Conservation (phyloP, 1,140 invertebrate genomes). For the Steinernema khuongi region DNA sequence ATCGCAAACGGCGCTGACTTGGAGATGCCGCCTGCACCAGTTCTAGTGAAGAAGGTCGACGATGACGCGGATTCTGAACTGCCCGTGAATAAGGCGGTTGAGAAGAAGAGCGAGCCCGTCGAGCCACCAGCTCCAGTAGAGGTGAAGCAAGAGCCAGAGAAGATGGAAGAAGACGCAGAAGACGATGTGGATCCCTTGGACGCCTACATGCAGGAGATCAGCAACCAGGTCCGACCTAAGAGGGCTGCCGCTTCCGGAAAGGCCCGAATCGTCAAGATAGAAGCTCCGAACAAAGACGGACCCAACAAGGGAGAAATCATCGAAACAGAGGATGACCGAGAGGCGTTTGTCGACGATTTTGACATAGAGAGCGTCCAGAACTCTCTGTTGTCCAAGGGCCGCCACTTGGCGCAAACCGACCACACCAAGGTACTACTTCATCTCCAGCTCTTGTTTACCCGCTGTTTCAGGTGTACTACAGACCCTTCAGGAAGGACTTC, state of each 20-base stretch:
- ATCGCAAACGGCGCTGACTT: background rate
- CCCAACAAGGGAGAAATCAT: constrained; percentile 54
- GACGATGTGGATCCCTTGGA: constrained; percentile 85
- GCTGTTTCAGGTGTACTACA: constrained; percentile 48
- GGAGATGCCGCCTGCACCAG: background rate
- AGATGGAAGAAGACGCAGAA: constrained; percentile 44
- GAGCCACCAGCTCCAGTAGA: background rate
- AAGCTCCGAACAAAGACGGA: constrained; percentile 30
- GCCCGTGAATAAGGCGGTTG: too few species aligned
- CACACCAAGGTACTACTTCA: constrained; percentile 41
- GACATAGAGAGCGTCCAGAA: constrained; percentile 49
- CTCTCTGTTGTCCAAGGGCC: constrained; percentile 46
- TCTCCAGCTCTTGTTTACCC: background rate
- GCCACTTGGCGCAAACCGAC: constrained; percentile 44
- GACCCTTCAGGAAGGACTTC: constrained; percentile 84
- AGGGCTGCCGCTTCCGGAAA: background rate
- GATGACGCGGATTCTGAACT: constrained; percentile 23
- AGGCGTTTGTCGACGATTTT: constrained; percentile 50
- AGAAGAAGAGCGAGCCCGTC: background rate
- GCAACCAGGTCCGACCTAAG: constrained; percentile 27
- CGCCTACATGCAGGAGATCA: constrained; percentile 81
- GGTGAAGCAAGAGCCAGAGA: constrained; percentile 24
- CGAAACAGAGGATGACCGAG: constrained; percentile 51
- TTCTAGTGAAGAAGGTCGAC: background rate
- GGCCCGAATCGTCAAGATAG: constrained; percentile 43